Evolutionary conservation across 1,140 invertebrate species (phyloP).

Genomic region (Homalodisca vitripennis): DNA sequence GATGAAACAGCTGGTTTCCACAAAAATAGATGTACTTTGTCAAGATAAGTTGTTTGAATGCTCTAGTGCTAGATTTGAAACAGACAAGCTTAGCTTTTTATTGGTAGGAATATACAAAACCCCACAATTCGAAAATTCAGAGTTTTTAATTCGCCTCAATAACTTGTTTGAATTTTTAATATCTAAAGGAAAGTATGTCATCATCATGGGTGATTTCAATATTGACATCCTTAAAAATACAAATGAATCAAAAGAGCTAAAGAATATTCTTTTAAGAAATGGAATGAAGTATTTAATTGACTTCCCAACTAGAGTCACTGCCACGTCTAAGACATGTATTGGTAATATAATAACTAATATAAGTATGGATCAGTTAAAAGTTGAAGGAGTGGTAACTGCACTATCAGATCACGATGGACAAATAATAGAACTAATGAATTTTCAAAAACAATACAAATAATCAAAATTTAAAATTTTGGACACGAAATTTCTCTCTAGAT

Average conservation of each 20-base stretch:
- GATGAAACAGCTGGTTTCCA: too few relatives aligned
- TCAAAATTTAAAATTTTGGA: too few relatives aligned
- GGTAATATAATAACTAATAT: not conserved
- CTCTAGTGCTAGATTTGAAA: not conserved
- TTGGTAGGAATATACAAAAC: not conserved
- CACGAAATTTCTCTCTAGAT: too few relatives aligned
- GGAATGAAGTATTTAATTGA: not conserved
- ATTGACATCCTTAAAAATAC: not conserved
- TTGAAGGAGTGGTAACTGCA: not conserved
- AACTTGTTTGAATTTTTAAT: not conserved
- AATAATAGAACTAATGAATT: not conserved
- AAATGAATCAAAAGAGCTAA: not conserved
- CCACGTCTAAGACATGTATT: not conserved
- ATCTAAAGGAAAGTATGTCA: not conserved
- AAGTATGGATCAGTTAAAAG: not conserved
- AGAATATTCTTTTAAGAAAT: slow-evolving; percentile 2
- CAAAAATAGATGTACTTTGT: not conserved
- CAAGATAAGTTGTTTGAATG: not conserved
- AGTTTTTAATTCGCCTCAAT: not conserved
- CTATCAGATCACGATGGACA: not conserved
- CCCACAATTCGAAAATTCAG: not conserved
- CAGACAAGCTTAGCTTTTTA: not conserved
- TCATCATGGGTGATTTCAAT: slow-evolving; percentile 1
- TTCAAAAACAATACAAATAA: too few relatives aligned
- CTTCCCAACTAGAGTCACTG: not conserved